These are phyloP conservation scores for Poeciliopsis paucimaculata DNA, from an alignment of 2,797 vertebrate species.

Conservation along the genomic window DNA sequence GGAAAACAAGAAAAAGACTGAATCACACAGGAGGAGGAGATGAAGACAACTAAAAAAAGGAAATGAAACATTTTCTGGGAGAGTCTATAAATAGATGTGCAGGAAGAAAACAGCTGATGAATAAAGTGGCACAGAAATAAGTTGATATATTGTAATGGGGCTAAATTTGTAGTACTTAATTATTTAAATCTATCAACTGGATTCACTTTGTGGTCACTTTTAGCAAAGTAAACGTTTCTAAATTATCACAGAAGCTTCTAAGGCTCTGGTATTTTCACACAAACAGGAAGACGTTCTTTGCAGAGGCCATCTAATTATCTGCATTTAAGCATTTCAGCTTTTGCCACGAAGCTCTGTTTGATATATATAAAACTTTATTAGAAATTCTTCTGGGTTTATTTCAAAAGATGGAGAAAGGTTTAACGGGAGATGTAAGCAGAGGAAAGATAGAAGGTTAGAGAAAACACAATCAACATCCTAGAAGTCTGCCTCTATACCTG, in stretches of 20 bases:
- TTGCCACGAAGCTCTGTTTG: too few species aligned
- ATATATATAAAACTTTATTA: too few species aligned
- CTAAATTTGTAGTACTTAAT: neutral
- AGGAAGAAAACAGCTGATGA: neutral
- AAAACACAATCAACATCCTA: too few species aligned
- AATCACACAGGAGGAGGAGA: neutral
- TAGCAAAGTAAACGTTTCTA: neutral
- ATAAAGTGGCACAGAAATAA: neutral
- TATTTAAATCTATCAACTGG: neutral
- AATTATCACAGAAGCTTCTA: neutral
- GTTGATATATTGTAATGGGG: neutral
- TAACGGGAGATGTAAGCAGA: too few species aligned
- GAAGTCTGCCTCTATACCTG: too few species aligned
- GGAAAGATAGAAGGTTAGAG: too few species aligned
- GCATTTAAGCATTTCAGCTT: neutral
- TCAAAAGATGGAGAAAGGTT: too few species aligned
- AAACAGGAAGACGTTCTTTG: neutral
- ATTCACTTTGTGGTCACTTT: conserved; percentile 1
- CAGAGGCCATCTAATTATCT: neutral
- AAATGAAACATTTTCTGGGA: neutral
- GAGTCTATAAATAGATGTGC: neutral
- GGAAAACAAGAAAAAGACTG: neutral
- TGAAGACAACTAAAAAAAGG: neutral
- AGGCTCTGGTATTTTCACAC: neutral
- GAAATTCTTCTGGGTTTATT: too few species aligned